Percentiles rank a stretch among this genome's conserved stretches.
Evolutionary conservation across 2,888 invertebrate genomes (phyloP).

Genomic region (Clitarchus hookeri): DNA sequence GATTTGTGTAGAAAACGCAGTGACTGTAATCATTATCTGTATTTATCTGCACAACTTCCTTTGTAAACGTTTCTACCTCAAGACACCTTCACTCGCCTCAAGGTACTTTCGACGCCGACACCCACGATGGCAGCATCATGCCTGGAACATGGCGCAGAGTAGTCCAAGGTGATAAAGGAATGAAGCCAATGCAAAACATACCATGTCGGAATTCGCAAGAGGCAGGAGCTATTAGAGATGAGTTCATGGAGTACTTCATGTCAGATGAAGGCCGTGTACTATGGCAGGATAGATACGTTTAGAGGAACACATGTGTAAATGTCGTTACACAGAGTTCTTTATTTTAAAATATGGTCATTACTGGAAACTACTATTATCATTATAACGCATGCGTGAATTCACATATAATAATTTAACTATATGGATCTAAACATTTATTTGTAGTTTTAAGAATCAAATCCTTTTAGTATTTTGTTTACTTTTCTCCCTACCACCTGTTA

Average conservation of each 20-base stretch:
- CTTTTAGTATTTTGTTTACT: too few relatives aligned
- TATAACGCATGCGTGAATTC: too few relatives aligned
- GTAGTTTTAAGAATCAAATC: too few relatives aligned
- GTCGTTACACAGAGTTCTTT: background rate
- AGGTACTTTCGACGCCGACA: constrained; percentile 43
- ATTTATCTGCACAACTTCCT: constrained; percentile 37
- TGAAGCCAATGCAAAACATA: background rate
- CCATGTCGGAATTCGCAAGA: background rate
- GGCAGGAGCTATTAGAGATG: background rate
- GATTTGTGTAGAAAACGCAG: constrained; percentile 38
- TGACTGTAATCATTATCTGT: constrained; percentile 33
- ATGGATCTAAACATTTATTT: too few relatives aligned
- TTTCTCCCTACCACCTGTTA: too few relatives aligned
- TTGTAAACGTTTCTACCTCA: constrained; percentile 34
- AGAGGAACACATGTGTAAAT: background rate
- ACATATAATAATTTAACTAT: too few relatives aligned
- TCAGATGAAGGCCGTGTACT: background rate
- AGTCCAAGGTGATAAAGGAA: constrained; percentile 20
- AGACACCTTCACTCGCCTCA: constrained; percentile 42
- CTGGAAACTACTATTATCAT: too few relatives aligned
- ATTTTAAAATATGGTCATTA: background rate
- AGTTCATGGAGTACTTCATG: background rate
- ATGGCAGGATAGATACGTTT: background rate
- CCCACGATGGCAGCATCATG: constrained; percentile 39
- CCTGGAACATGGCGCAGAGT: constrained; percentile 43